Percentiles rank a stretch among this genome's conserved stretches.
phyloP scores from a whole-genome alignment of 2,888 invertebrate species.

The Acanthopleura granulata region DNA sequence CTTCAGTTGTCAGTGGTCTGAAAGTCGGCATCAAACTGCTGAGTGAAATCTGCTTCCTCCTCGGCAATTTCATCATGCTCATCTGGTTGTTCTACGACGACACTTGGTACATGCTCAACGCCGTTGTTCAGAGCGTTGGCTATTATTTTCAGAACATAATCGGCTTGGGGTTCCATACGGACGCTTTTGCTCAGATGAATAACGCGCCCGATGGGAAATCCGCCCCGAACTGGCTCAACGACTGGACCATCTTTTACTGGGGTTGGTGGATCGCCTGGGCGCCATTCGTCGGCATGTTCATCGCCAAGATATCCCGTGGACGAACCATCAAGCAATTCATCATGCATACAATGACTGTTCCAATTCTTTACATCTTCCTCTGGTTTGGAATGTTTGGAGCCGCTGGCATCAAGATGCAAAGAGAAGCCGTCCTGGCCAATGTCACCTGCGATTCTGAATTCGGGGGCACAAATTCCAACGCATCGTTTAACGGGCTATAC shows the following conservation, averaged over 20 bases:
- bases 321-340: conserved; percentile 25
- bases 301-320: conserved; percentile 31
- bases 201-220: conserved; percentile 21
- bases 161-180: conserved; percentile 8
- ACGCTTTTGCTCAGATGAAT: background rate
- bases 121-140: conserved; percentile 27
- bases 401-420: conserved; percentile 14
- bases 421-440: background rate
- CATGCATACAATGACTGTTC: background rate
- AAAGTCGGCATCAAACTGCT: conserved; percentile 28
- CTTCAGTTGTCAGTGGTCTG: conserved; percentile 28
- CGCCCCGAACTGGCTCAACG: conserved; percentile 23
- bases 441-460: conserved; percentile 6
- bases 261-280: conserved; percentile 36
- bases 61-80: conserved; percentile 25
- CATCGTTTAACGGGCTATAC: background rate
- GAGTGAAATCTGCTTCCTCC: conserved; percentile 26
- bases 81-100: conserved; percentile 28
- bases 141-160: conserved; percentile 27
- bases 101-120: conserved; percentile 30
- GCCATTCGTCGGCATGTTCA: conserved; percentile 33
- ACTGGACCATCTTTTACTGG: conserved; percentile 34
- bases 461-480: background rate
- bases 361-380: conserved; percentile 9
- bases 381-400: conserved; percentile 15